Percentiles rank a stretch among this genome's conserved stretches.
Evolutionary conservation across 2,797 vertebrate species (phyloP).

Genomic region (Mastacembelus armatus): DNA sequence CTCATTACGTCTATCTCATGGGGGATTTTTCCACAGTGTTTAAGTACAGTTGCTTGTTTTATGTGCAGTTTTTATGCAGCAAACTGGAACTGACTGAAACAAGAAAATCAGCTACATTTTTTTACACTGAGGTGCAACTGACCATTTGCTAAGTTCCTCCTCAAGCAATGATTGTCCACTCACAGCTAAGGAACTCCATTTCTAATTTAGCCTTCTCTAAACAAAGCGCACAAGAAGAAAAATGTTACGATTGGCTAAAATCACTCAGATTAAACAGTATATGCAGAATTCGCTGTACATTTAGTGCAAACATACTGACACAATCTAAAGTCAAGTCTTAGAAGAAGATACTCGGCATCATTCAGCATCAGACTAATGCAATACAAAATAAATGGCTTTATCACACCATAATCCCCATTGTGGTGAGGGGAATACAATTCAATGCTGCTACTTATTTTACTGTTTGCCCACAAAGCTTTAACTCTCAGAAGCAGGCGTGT

Average conservation of each 20-base stretch:
- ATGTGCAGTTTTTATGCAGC: neutral
- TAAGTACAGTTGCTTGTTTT: neutral
- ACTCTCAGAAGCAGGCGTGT: slow-evolving; percentile 63
- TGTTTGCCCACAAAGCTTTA: slow-evolving; percentile 72
- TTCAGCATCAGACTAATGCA: slow-evolving; percentile 10
- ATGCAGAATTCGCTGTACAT: no score
- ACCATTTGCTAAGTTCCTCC: no score
- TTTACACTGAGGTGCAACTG: no score
- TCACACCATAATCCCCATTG: slow-evolving; percentile 73
- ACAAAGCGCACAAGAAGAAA: no score
- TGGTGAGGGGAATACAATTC: slow-evolving; percentile 40
- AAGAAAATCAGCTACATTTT: neutral
- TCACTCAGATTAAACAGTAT: no score
- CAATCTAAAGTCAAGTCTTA: neutral
- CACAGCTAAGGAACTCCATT: no score
- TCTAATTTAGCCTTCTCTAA: no score
- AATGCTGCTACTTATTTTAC: slow-evolving; percentile 57
- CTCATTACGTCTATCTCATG: no score
- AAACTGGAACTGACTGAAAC: neutral
- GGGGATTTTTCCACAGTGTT: neutral
- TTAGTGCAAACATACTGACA: neutral
- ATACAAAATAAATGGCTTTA: slow-evolving; percentile 59
- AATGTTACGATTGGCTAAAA: no score
- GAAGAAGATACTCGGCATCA: neutral
- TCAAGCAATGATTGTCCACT: no score